Evolutionary conservation across 2,888 invertebrate species (phyloP).

Genomic region (Cheilosia grossa): DNA sequence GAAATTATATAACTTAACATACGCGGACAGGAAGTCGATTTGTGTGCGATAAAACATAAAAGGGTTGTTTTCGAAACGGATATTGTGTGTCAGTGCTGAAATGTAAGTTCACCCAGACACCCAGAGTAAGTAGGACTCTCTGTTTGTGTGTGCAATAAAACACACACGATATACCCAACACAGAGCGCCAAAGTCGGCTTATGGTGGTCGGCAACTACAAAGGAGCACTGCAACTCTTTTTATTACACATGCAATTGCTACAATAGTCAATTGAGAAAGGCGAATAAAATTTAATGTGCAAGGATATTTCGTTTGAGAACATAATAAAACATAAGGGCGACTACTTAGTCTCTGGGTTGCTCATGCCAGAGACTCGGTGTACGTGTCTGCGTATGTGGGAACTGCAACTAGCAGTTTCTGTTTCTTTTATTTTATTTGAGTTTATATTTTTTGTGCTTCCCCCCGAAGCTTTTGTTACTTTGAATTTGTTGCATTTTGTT

Average conservation of each 20-base stretch:
- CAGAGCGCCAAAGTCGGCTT: conserved; percentile 18
- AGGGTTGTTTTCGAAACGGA: conserved; percentile 74
- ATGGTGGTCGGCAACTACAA: conserved; percentile 67
- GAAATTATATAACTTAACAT: conserved; percentile 65
- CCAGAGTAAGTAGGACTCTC: not conserved
- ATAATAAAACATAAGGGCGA: conserved; percentile 73
- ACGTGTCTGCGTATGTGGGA: conserved; percentile 36
- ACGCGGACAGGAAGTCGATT: conserved; percentile 75
- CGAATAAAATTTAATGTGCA: conserved; percentile 75
- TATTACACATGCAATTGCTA: conserved; percentile 75
- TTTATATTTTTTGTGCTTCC: conserved; percentile 15
- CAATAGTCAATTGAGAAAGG: conserved; percentile 75
- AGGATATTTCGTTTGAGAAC: conserved; percentile 75
- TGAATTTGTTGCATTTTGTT: conserved; percentile 74
- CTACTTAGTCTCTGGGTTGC: conserved; percentile 55
- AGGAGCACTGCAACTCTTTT: conserved; percentile 73
- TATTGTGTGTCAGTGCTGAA: conserved; percentile 60
- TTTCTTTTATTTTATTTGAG: conserved; percentile 50
- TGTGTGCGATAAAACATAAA: conserved; percentile 72
- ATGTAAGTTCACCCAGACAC: conserved; percentile 49
- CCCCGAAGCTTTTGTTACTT: conserved; percentile 63
- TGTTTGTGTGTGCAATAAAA: conserved; percentile 52
- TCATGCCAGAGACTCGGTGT: conserved; percentile 37
- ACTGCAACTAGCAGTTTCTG: conserved; percentile 38
- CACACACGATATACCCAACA: not conserved